A percentile compares a stretch with the other conserved stretches of the same genome.
These are phyloP conservation scores for Dione juno DNA, from an alignment of 2,888 invertebrate genomes.

Conservation along the genomic window DNA sequence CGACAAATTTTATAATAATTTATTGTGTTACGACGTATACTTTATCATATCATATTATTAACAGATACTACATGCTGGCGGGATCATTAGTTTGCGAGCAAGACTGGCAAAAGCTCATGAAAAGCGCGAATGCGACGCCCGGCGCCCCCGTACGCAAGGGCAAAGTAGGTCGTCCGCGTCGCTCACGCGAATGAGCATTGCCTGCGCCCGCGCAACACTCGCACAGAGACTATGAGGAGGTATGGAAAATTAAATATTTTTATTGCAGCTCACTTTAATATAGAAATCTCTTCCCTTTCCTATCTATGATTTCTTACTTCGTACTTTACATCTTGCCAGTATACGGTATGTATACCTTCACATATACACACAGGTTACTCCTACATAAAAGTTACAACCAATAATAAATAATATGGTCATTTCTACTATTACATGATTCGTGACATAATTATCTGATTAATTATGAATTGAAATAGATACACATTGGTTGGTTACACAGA, in stretches of 20 bases:
- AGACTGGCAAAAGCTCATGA: conserved; percentile 96
- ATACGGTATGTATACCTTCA: no score
- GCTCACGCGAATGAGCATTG: conserved; percentile 92
- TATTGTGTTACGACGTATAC: not conserved
- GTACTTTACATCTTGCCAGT: no score
- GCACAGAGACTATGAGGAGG: conserved; percentile 78
- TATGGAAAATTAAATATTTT: conserved; percentile 47
- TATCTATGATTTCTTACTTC: no score
- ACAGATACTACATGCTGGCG: conserved; percentile 93
- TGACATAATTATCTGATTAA: conserved; percentile 45
- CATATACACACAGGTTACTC: no score
- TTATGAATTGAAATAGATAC: conserved; percentile 48
- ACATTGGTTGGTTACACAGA: conserved; percentile 39
- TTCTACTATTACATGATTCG: conserved; percentile 45
- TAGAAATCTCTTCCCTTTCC: not conserved
- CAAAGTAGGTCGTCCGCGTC: conserved; percentile 93
- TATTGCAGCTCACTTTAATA: not conserved
- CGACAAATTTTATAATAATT: not conserved
- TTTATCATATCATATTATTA: not conserved
- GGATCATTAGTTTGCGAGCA: conserved; percentile 97
- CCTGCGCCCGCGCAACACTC: conserved; percentile 63
- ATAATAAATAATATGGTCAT: conserved; percentile 29
- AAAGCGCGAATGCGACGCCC: conserved; percentile 86
- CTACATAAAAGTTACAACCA: not conserved
- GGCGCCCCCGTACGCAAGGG: conserved; percentile 92